Evolutionary conservation across 2,797 vertebrate genomes (phyloP).

Genomic region (Tamandua tetradactyla): DNA sequence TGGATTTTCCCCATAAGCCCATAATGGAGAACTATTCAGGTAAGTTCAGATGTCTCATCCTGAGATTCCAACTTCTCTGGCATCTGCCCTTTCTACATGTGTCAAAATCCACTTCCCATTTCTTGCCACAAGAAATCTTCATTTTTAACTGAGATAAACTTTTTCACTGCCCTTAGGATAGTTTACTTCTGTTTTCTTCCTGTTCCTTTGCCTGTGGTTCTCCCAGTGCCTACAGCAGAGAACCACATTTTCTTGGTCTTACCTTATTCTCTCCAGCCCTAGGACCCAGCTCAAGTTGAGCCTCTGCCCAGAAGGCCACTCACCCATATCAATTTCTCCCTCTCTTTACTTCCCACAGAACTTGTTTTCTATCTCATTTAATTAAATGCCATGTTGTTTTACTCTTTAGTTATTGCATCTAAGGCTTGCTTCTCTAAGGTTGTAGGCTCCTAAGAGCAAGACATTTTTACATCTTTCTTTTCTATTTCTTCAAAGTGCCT

Average conservation of each 20-base stretch:
- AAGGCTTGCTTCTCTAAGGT: not conserved
- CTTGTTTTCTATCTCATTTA: not conserved
- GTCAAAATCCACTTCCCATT: not conserved
- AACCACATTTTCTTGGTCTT: not conserved
- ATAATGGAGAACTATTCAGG: not conserved
- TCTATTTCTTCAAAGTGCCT: not conserved
- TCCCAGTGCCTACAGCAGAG: not conserved
- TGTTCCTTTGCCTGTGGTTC: not conserved
- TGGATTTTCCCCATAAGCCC: not conserved
- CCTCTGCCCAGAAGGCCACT: not conserved
- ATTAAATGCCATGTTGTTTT: not conserved
- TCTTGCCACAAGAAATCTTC: not conserved
- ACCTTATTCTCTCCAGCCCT: not conserved
- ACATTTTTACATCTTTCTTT: not conserved
- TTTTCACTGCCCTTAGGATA: not conserved
- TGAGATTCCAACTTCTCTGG: not conserved
- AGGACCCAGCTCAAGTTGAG: not conserved
- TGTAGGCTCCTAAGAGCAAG: not conserved
- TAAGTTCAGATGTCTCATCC: not conserved
- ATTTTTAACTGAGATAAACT: not conserved
- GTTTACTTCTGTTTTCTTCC: not conserved
- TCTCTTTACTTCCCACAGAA: not conserved
- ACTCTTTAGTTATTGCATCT: not conserved
- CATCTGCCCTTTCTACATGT: not conserved
- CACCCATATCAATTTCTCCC: not conserved